Evolutionary conservation across 2,888 invertebrate genomes (phyloP), one percentile per base, ranked within the genome.

Genomic region (Scrobipalpa costella): DNA sequence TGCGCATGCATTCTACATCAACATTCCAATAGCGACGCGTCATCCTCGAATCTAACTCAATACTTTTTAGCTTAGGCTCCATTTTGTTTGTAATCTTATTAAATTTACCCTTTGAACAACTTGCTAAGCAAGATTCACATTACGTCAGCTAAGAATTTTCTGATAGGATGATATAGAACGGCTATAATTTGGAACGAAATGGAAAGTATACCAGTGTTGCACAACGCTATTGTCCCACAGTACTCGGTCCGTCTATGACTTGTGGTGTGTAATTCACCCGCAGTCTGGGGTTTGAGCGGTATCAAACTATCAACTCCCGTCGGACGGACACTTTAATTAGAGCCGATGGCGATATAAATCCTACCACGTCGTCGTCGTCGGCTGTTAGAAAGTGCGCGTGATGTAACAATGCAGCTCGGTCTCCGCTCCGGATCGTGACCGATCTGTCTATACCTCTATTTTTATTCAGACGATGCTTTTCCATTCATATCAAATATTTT

Each of bases 11-110:
- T 84, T 86, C 83, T 79, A 76, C 80, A 84, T 83, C 82, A 79
- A 83, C 88, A 89, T 90, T 89, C 89, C 89, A 73, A 84, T 80
- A 73, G 79, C 67, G 65, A 69, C 77, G 80, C 87, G 89, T 89
- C 89, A 89, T 84, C 78, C 74, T 75, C 76, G 79, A 82, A 79
- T 81, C 81, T 81, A 78, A 77, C 76, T 72, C 77, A 75, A 82
- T 82, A 81, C 76, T 76, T 77, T 21, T 81, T 73, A 78, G 75
- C 77, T 79, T 82, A 34, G 8, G 27, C 27, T n/a, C 27, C 50
- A 52, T 27, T 52, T 13, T 6, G 27, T 9, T 27, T 21, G 33
- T 47, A 21, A 17, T 36, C 27, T 36, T 19, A 57, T 77, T 76
- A 71, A 73, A 75, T 80, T 81, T 80, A 79, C 81, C 79, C 74